phyloP scores from a whole-genome alignment of 2,888 invertebrate genomes.

The Fissipunctia ypsillon region DNA sequence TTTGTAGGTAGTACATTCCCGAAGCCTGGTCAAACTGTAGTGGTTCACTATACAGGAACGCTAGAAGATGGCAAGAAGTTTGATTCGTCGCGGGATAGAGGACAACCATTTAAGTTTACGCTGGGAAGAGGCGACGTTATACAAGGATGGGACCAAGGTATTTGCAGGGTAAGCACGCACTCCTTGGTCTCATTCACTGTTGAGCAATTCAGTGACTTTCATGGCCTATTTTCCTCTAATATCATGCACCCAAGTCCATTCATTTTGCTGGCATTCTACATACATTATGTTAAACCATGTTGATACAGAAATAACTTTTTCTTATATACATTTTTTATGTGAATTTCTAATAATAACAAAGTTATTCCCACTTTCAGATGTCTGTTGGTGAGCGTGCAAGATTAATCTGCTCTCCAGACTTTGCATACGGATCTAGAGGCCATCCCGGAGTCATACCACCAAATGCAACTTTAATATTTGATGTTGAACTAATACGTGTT shows the following conservation, averaged over 20 bases:
- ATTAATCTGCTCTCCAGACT: conserved; percentile 98
- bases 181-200: neutral
- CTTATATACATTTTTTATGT: neutral
- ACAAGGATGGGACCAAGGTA: conserved; percentile 99
- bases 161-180: conserved; percentile 92
- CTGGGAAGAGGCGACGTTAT: conserved; percentile 99
- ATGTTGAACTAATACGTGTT: conserved; percentile 98
- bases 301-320: no score
- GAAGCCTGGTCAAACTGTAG: conserved; percentile 98
- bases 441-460: conserved; percentile 98
- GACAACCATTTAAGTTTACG: conserved; percentile 97
- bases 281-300: neutral
- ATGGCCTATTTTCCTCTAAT: neutral
- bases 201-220: neutral
- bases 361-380: conserved; percentile 91
- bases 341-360: neutral
- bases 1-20: conserved; percentile 96
- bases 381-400: conserved; percentile 98
- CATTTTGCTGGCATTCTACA: neutral
- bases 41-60: conserved; percentile 99
- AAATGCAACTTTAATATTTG: conserved; percentile 97
- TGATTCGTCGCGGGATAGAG: conserved; percentile 98
- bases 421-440: conserved; percentile 97
- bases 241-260: neutral
- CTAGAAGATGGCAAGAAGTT: conserved; percentile 97